Conservation (phyloP, 2,797 vertebrate species). For the Zalophus californianus region DNA sequence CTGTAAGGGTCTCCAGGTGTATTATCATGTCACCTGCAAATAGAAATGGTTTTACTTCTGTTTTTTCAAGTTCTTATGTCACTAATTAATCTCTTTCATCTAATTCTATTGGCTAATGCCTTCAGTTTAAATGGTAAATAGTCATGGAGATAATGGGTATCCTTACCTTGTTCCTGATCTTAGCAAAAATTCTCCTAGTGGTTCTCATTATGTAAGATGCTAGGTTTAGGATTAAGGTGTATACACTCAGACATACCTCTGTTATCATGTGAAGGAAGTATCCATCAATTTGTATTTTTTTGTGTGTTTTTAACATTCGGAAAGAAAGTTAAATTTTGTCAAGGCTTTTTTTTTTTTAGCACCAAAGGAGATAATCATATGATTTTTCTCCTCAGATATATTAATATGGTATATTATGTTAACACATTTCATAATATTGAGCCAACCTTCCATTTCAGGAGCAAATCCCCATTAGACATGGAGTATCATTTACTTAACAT, state of each 20-base stretch:
- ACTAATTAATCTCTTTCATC: background rate
- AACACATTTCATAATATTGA: constrained; percentile 5
- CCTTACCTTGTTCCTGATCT: background rate
- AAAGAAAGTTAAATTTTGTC: background rate
- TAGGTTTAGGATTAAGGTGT: background rate
- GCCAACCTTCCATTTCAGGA: background rate
- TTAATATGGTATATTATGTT: background rate
- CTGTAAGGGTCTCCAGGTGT: background rate
- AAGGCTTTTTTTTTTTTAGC: background rate
- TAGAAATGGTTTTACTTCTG: background rate
- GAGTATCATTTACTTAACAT: background rate
- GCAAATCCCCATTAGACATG: background rate
- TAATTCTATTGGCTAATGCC: background rate
- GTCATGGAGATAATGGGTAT: background rate
- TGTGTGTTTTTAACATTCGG: background rate
- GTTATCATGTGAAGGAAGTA: background rate
- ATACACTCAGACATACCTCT: background rate
- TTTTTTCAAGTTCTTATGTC: background rate
- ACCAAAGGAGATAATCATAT: background rate
- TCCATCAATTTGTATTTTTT: background rate
- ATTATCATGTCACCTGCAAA: background rate
- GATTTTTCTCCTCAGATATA: background rate
- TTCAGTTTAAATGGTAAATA: background rate
- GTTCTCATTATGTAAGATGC: background rate
- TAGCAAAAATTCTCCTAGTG: background rate